phyloP scores from a whole-genome alignment of 1,140 invertebrate species.

The Leguminivora glycinivorella region DNA sequence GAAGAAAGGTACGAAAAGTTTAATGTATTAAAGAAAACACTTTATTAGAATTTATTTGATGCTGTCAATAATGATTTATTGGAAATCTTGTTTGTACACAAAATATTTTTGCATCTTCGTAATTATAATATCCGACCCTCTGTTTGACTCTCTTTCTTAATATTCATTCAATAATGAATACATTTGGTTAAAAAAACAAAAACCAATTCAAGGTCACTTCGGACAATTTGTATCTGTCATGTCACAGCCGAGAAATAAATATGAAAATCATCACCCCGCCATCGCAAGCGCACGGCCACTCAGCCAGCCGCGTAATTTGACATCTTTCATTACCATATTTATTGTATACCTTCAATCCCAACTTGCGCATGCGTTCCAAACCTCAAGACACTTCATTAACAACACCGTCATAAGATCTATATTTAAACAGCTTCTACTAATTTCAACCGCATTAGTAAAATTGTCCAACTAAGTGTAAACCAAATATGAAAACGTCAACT shows the following conservation, averaged over 20 bases:
- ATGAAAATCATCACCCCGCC: slow-evolving; percentile 35
- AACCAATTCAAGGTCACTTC: slow-evolving; percentile 40
- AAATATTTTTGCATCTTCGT: too few species aligned
- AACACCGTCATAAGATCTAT: slow-evolving; percentile 24
- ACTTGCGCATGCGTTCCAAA: slow-evolving; percentile 3
- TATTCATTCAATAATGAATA: slow-evolving; percentile 10
- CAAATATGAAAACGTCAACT: slow-evolving; percentile 47
- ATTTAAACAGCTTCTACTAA: slow-evolving; percentile 25
- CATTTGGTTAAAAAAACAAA: slow-evolving; percentile 38
- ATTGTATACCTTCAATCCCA: slow-evolving; percentile 29
- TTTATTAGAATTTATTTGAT: too few species aligned
- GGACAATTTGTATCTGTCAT: slow-evolving; percentile 35
- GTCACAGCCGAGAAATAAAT: slow-evolving; percentile 30
- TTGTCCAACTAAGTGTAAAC: slow-evolving; percentile 38
- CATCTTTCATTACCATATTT: slow-evolving; percentile 46
- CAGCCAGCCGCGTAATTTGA: slow-evolving; percentile 45
- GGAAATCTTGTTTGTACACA: neutral
- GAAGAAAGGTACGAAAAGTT: slow-evolving; percentile 72
- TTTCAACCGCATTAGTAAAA: neutral
- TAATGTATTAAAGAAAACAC: too few species aligned
- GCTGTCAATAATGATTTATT: too few species aligned
- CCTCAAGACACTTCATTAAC: slow-evolving; percentile 30
- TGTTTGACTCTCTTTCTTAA: neutral
- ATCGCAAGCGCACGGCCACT: slow-evolving; percentile 36
- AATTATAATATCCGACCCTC: neutral